Conservation (phyloP, 2,797 vertebrate species). For the Hydrolagus colliei region DNA sequence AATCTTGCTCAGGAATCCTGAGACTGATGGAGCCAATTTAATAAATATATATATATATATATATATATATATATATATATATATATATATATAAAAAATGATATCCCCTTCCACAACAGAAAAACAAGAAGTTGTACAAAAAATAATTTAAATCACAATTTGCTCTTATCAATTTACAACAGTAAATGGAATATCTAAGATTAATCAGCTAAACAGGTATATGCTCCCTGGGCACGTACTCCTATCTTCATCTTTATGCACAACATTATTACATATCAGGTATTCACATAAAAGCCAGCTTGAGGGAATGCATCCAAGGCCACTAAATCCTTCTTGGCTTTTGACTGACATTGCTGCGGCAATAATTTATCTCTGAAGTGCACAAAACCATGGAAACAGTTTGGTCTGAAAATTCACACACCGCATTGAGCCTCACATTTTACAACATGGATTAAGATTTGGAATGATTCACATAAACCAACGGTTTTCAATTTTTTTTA, state of each 20-base stretch:
- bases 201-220: slow-evolving; percentile 38
- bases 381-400: neutral
- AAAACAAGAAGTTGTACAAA: neutral
- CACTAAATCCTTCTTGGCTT: slow-evolving; percentile 40
- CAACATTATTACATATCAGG: slow-evolving; percentile 39
- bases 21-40: neutral
- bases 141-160: neutral
- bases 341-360: slow-evolving; percentile 13
- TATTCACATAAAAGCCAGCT: slow-evolving; percentile 40
- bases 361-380: slow-evolving; percentile 38
- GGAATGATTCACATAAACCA: neutral
- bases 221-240: slow-evolving; percentile 39
- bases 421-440: neutral
- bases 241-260: slow-evolving; percentile 38
- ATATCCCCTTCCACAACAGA: neutral
- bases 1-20: neutral
- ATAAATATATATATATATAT: no score
- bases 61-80: no score
- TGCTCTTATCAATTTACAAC: slow-evolving; percentile 38
- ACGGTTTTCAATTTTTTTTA: no score
- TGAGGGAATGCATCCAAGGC: slow-evolving; percentile 35
- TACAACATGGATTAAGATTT: neutral
- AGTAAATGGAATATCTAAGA: slow-evolving; percentile 38
- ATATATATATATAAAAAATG: neutral
- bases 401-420: neutral